Base-by-base conservation (phyloP, 2,113 vertebrate genomes). In the Anser brachyrhynchus region DNA sequence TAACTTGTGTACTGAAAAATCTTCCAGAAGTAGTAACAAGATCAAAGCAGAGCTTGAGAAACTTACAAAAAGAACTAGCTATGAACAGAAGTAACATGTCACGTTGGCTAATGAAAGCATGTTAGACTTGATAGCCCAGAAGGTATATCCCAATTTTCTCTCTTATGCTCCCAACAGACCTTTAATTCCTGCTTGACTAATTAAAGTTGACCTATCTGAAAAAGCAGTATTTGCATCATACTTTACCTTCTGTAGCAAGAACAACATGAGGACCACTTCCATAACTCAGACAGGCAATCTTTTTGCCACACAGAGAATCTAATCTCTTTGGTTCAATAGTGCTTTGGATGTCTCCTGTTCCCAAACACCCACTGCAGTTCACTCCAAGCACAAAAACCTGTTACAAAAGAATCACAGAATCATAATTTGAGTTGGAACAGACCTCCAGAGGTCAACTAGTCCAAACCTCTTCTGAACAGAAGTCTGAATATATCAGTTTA, bases 241-340 rank as follows among this genome's bases (percentile, higher is more conserved):
- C 51, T 67, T 97, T 94, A 99, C 99, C 99, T 98, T 98, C 97
- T 61, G 99, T 99, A 67, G 98, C 98, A 77, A 99, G 97, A 94
- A 99, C 98, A 86, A 99, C 96, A 70, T 99, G 99, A 3, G 99
- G 99, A n/a, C 99, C 99, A 35, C 99, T 99, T 94, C 99, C 99
- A 35, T 99, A 99, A 98, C 99, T 99, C 92, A 99, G 96, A 88
- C 99, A 99, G 78, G 98, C 98, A 89, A 99, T 99, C 95, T 99
- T 99, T 97, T 99, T 99, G 92, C 99, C 99, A 94, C 98, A 99
- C 6, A 99, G 95, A 29, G 97, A 92, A 95, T 99, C 98, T 94
- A 99, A 97, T 95, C 98, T 98, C 91, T 98, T 98, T 21, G 99
- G 99, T 89, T 99, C 99, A 75, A 99, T 99, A 51, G 98, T 99